phyloP scores from a whole-genome alignment of 23 tunicate genomes.

The Oikopleura dioica region DNA sequence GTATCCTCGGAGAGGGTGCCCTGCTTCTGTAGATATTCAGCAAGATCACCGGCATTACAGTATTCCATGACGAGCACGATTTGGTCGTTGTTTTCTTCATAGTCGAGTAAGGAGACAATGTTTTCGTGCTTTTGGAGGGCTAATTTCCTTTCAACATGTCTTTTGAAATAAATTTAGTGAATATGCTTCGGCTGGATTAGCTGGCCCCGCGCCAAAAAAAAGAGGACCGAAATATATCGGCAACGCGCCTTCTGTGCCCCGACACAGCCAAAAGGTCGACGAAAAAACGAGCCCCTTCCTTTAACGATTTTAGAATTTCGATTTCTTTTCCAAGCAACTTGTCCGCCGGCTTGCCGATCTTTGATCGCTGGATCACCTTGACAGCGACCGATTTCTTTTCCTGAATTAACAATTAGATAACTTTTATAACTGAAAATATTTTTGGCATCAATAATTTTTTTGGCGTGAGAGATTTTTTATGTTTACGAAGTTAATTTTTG shows the following conservation, averaged over 20 bases:
- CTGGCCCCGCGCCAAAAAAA: not conserved
- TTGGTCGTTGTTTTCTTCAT: not conserved
- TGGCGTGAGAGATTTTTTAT: too few species aligned
- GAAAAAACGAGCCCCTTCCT: slow-evolving; percentile 18
- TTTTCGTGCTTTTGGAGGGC: not conserved
- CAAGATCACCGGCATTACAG: slow-evolving; percentile 88
- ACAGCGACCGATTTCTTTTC: not conserved
- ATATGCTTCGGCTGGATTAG: not conserved
- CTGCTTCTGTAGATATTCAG: slow-evolving; percentile 49
- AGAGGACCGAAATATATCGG: not conserved
- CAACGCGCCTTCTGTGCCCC: not conserved
- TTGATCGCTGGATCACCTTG: not conserved
- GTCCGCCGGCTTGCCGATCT: slow-evolving; percentile 14
- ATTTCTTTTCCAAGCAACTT: slow-evolving; percentile 57
- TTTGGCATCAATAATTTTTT: too few species aligned
- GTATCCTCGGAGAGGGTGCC: slow-evolving; percentile 49
- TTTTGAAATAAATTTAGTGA: not conserved
- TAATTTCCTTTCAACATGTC: not conserved
- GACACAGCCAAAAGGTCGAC: not conserved
- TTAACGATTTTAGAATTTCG: slow-evolving; percentile 21
- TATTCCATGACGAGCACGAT: slow-evolving; percentile 23
- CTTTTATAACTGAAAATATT: not conserved
- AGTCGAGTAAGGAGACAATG: not conserved
- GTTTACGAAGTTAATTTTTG: too few species aligned
- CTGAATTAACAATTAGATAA: not conserved